A percentile compares a stretch with the other conserved stretches of the same genome.
phyloP scores from a whole-genome alignment of 2,797 vertebrate species.

The Heliangelus exortis region DNA sequence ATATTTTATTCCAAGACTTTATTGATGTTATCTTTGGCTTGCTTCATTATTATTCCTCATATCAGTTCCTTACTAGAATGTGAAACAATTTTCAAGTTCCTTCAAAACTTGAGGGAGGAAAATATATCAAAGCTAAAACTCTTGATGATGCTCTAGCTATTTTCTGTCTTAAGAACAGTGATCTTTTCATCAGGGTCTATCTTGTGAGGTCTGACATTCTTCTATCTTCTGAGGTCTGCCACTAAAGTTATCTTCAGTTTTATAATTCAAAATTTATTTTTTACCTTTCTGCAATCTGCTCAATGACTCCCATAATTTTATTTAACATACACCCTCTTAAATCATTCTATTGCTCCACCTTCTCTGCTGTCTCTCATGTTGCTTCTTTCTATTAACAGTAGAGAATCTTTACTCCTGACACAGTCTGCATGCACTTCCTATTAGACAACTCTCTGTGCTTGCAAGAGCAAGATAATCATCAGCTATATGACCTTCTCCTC shows the following conservation, averaged over 20 bases:
- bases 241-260: background rate
- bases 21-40: background rate
- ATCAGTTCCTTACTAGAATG: background rate
- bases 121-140: background rate
- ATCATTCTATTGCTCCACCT: background rate
- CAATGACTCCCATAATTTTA: background rate
- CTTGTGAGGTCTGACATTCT: background rate
- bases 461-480: conserved; percentile 13
- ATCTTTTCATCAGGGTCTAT: background rate
- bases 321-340: background rate
- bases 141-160: background rate
- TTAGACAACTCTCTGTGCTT: background rate
- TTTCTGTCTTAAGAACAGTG: background rate
- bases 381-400: background rate
- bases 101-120: background rate
- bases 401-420: background rate
- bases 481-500: background rate
- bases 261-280: background rate
- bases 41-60: background rate
- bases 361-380: background rate
- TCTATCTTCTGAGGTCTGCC: background rate
- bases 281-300: background rate
- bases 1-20: background rate
- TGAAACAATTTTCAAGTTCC: background rate
- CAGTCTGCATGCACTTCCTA: background rate